A percentile compares a stretch with the other conserved stretches of the same genome.
phyloP scores from a whole-genome alignment of 2,888 invertebrate species.

The Scelioninae gen. 1 region DNA sequence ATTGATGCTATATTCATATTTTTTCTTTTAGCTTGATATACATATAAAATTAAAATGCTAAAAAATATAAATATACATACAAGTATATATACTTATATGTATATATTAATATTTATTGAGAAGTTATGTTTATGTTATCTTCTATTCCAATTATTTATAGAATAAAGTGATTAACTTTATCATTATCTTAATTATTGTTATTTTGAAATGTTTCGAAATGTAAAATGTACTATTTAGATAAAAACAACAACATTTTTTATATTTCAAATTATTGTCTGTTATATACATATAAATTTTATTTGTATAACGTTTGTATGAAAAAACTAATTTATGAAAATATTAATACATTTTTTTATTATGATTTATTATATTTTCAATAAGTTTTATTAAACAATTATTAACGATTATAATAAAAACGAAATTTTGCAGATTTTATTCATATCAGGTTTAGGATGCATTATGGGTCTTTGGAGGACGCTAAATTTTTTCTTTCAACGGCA shows the following conservation, averaged over 20 bases:
- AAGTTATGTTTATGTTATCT: background rate
- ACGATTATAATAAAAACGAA: too few species aligned
- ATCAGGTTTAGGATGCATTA: conserved; percentile 96
- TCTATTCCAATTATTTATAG: background rate
- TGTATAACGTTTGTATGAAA: too few species aligned
- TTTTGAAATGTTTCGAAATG: background rate
- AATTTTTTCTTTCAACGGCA: conserved; percentile 99
- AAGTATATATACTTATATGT: too few species aligned
- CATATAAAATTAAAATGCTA: too few species aligned
- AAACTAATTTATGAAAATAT: too few species aligned
- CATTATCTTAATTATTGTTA: background rate
- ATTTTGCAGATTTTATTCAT: conserved; percentile 95
- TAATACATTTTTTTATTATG: too few species aligned
- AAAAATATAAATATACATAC: too few species aligned
- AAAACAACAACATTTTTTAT: background rate
- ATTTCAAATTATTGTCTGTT: background rate
- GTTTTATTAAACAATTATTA: too few species aligned
- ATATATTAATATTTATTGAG: background rate
- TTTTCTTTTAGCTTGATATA: too few species aligned
- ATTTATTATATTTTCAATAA: too few species aligned
- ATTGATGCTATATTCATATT: too few species aligned
- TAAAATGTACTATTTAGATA: background rate
- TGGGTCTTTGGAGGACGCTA: conserved; percentile 97
- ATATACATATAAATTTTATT: too few species aligned
- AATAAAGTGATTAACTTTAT: background rate